Evolutionary conservation across 2,888 invertebrate species (phyloP), one percentile per base, ranked within the genome.

Genomic region (Hylaea fasciaria): DNA sequence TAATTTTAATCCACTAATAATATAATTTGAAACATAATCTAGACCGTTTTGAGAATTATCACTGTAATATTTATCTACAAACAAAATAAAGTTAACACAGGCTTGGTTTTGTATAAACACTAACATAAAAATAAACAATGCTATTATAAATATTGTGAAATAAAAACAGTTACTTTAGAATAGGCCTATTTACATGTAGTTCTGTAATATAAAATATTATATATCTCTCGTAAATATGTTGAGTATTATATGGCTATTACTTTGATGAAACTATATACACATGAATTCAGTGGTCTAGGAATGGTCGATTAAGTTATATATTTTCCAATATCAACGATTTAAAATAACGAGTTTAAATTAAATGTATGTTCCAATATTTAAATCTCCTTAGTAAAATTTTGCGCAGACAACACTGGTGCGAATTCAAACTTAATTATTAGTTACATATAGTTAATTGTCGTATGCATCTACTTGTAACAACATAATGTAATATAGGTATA

Each of bases 331-430:
- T 63, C 61, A 66, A 62, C 64, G 57, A 57, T 66, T 61, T 62
- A 68, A 67, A 62, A 70, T 65, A 66, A 69, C 66, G 70, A 69
- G 69, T 61, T 63, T 61, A 57, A 65, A 64, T 63, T 57, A 58
- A 65, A 63, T 40, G 68, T 7, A 32, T 71, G 67, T 65, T 69
- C 65, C 56, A 66, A 71, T 72, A 71, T 68, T 65, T 50, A 69
- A 70, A 66, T 68, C 62, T 68, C 43, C 69, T 72, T 71, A 75
- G 71, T 60, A 64, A 53, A 72, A 69, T 69, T 70, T 76, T 71
- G 73, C 72, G 68, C 72, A 64, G 41, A 68, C 60, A 69, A 65
- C 72, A 70, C 64, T 66, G 68, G 69, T 71, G 71, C 68, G 39
- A 40, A 22, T 35, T 14, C 44, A 22, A 49, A 54, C 53, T 60